Percentiles rank a stretch among this genome's conserved stretches.
phyloP scores from a whole-genome alignment of 92 coral and sea anemone species.

The Parazoanthus atlanticus region DNA sequence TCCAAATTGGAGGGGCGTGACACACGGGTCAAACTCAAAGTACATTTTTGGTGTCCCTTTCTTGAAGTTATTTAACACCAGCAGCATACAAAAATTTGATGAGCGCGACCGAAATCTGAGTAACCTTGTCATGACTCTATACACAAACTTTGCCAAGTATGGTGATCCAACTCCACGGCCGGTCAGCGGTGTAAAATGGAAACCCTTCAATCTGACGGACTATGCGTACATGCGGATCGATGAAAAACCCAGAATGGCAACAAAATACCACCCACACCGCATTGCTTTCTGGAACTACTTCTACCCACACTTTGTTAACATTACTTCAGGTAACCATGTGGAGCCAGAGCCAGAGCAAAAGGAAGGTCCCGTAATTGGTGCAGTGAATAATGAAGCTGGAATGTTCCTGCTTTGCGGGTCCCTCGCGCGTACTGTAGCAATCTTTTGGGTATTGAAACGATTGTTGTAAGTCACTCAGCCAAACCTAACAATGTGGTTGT shows the following conservation, averaged over 20 bases:
- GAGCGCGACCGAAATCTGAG: constrained; percentile 78
- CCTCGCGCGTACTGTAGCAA: background rate
- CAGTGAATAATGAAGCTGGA: background rate
- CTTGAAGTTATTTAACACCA: constrained; percentile 55
- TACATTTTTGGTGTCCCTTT: constrained; percentile 86
- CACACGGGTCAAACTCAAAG: constrained; percentile 79
- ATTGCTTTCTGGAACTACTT: constrained; percentile 79
- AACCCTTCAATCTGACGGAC: constrained; percentile 47
- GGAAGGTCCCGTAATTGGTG: background rate
- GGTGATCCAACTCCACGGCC: constrained; percentile 85
- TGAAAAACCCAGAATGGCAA: constrained; percentile 47
- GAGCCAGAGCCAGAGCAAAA: background rate
- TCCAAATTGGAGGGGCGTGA: constrained; percentile 61
- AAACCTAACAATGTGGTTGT: background rate
- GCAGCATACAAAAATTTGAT: constrained; percentile 56
- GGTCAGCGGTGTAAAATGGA: constrained; percentile 59
- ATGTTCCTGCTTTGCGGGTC: background rate
- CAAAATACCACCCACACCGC: constrained; percentile 61
- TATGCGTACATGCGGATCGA: constrained; percentile 68
- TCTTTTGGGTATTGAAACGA: background rate
- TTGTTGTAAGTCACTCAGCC: background rate
- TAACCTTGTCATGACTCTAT: constrained; percentile 60
- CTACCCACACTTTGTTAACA: constrained; percentile 21
- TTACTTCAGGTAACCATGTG: background rate
- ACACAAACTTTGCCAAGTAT: constrained; percentile 85